Conservation (phyloP, 2,888 invertebrate species). For the Drosophila fungiperda region DNA sequence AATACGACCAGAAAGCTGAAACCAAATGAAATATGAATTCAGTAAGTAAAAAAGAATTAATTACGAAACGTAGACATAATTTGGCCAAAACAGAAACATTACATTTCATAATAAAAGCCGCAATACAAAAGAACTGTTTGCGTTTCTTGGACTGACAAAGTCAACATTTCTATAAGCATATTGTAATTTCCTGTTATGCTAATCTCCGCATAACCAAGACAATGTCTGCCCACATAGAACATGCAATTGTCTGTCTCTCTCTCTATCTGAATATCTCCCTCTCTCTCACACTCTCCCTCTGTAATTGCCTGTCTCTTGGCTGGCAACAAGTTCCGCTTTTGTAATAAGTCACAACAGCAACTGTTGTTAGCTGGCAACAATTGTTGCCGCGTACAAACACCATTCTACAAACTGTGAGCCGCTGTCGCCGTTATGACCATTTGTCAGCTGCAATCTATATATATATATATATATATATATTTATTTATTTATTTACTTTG, state of each 20-base stretch:
- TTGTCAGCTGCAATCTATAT: constrained; percentile 62
- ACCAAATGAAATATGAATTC: not conserved
- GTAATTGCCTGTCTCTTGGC: constrained; percentile 8
- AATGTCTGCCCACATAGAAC: constrained; percentile 52
- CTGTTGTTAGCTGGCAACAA: constrained; percentile 31
- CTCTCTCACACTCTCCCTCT: not conserved
- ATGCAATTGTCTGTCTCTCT: not conserved
- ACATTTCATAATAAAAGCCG: not conserved
- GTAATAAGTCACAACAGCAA: constrained; percentile 46
- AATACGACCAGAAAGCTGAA: no score
- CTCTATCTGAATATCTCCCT: not conserved
- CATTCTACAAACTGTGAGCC: constrained; percentile 38
- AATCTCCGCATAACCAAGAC: constrained; percentile 39
- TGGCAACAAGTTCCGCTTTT: constrained; percentile 62
- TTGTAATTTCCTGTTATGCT: constrained; percentile 60
- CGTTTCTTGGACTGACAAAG: constrained; percentile 10
- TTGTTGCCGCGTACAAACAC: constrained; percentile 40
- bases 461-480: constrained; percentile 12
- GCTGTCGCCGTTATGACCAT: constrained; percentile 70
- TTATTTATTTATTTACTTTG: constrained; percentile 12
- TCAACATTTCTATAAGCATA: constrained; percentile 16
- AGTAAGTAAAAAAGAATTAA: not conserved
- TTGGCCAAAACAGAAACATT: not conserved
- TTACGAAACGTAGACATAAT: not conserved
- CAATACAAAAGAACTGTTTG: constrained; percentile 16